Conservation (phyloP, 2,888 invertebrate species). For the Syritta pipiens region DNA sequence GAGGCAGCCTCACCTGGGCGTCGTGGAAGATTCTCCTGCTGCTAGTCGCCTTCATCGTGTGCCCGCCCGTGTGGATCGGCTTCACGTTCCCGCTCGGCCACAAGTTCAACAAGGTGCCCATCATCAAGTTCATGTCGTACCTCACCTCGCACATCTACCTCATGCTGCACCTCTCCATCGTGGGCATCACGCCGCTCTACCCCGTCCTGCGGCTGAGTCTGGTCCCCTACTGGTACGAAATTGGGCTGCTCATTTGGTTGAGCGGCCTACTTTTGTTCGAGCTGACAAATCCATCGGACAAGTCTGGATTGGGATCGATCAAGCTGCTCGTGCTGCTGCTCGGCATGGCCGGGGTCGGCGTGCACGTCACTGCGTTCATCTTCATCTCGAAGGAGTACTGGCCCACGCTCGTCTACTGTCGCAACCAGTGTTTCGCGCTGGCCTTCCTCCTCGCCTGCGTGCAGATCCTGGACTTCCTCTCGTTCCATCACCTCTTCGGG, state of each 20-base stretch:
- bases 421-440: conserved; percentile 98
- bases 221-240: conserved; percentile 97
- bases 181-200: conserved; percentile 93
- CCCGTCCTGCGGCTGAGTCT: conserved; percentile 89
- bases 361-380: conserved; percentile 90
- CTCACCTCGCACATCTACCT: conserved; percentile 99
- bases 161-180: conserved; percentile 94
- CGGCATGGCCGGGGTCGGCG: conserved; percentile 93
- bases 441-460: conserved; percentile 97
- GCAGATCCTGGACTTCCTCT: conserved; percentile 97
- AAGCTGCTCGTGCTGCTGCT: conserved; percentile 92
- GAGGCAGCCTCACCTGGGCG: conserved; percentile 97
- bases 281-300: conserved; percentile 98
- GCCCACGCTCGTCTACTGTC: conserved; percentile 93
- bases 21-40: conserved; percentile 96
- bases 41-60: conserved; percentile 94
- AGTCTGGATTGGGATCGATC: conserved; percentile 97
- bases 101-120: conserved; percentile 98
- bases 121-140: conserved; percentile 99
- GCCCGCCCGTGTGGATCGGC: conserved; percentile 97
- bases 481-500: conserved; percentile 99
- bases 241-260: conserved; percentile 95
- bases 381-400: conserved; percentile 85
- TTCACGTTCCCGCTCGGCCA: conserved; percentile 97
- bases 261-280: conserved; percentile 97